A percentile compares a stretch with the other conserved stretches of the same genome.
These are phyloP conservation scores for Episyrphus balteatus DNA, from an alignment of 1,140 invertebrate species.

Conservation along the genomic window DNA sequence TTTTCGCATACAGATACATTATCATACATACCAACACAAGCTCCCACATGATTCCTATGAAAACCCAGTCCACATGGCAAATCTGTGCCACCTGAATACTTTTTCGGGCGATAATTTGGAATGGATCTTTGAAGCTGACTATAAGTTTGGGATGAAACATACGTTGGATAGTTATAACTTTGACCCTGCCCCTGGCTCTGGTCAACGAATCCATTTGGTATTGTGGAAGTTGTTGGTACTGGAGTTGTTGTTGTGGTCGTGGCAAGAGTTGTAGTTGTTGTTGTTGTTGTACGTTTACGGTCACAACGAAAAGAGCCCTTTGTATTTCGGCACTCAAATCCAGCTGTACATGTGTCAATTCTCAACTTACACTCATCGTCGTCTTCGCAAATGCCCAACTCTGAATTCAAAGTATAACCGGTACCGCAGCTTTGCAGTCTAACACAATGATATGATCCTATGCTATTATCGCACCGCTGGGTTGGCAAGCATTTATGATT, in stretches of 20 bases:
- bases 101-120: not conserved
- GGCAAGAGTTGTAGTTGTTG: conserved; percentile 15
- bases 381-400: conserved; percentile 83
- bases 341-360: conserved; percentile 68
- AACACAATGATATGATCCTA: conserved; percentile 77
- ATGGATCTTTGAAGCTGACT: conserved; percentile 4
- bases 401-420: conserved; percentile 86
- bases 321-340: conserved; percentile 76
- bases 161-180: not conserved
- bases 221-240: not conserved
- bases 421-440: conserved; percentile 81
- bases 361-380: conserved; percentile 82
- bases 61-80: conserved; percentile 21
- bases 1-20: too few relatives aligned
- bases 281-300: conserved; percentile 13
- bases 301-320: conserved; percentile 34
- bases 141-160: conserved; percentile 2
- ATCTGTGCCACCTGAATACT: not conserved
- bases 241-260: conserved; percentile 9
- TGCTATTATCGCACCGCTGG: conserved; percentile 81
- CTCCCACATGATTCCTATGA: conserved; percentile 22
- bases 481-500: conserved; percentile 47
- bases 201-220: not conserved
- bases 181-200: too few relatives aligned
- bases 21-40: conserved; percentile 27